phyloP scores from a whole-genome alignment of 2,113 vertebrate genomes.

The Apistogramma diplotaenia region DNA sequence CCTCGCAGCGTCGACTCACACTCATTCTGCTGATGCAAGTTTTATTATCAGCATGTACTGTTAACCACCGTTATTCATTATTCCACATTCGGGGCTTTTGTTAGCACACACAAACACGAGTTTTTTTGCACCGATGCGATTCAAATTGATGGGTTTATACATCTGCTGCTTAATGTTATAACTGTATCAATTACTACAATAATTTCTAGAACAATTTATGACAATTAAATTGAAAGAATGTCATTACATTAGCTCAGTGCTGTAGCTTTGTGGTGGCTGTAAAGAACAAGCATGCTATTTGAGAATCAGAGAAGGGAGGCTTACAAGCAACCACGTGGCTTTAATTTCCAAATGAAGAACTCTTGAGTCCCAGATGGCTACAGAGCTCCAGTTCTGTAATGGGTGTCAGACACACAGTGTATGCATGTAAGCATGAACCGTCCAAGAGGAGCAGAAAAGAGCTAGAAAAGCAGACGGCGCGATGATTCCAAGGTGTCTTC shows the following conservation, averaged over 20 bases:
- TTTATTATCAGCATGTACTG: neutral
- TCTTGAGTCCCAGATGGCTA: constrained; percentile 51
- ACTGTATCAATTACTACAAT: neutral
- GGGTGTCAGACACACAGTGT: constrained; percentile 29
- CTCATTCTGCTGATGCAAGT: neutral
- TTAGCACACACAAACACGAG: neutral
- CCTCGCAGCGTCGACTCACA: neutral
- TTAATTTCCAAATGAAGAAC: constrained; percentile 53
- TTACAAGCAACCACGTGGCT: constrained; percentile 55
- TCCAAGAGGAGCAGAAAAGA: constrained; percentile 6
- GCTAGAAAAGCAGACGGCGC: neutral
- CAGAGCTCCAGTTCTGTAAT: constrained; percentile 43
- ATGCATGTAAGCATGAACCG: neutral
- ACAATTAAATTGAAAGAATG: neutral
- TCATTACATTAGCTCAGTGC: constrained; percentile 1
- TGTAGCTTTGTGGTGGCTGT: neutral
- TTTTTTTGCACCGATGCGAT: neutral
- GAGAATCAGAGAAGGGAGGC: constrained; percentile 19
- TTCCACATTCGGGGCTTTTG: too few species aligned
- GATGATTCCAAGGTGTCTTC: neutral
- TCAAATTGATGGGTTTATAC: neutral
- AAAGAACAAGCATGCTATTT: constrained; percentile 29
- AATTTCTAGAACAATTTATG: neutral
- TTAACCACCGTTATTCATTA: neutral
- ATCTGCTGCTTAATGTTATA: neutral